phyloP scores from a whole-genome alignment of 2,888 invertebrate species.

The Agrotis clavis region DNA sequence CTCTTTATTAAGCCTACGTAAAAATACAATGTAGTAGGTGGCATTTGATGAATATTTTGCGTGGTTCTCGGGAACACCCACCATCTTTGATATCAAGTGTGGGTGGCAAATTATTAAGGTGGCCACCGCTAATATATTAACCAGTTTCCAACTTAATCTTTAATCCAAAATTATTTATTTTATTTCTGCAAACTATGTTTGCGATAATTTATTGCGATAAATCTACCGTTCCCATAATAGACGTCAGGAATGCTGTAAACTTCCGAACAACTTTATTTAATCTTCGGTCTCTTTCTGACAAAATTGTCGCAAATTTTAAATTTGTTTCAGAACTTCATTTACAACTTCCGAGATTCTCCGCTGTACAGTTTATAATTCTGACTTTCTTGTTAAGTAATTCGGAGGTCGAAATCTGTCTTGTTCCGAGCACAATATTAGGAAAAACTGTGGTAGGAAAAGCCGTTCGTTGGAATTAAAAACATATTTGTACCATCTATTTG shows the following conservation, averaged over 20 bases:
- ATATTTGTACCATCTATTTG: conserved; percentile 1
- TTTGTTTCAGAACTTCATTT: conserved; percentile 62
- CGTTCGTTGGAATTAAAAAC: conserved; percentile 5
- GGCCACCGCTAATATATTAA: conserved; percentile 48
- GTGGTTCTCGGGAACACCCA: conserved; percentile 64
- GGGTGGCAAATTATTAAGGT: conserved; percentile 61
- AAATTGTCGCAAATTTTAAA: conserved; percentile 66
- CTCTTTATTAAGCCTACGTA: conserved; percentile 49
- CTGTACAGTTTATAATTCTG: conserved; percentile 58
- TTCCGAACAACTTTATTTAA: conserved; percentile 61
- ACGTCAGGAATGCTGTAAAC: conserved; percentile 64
- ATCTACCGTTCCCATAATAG: conserved; percentile 61
- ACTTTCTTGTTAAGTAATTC: conserved; percentile 56
- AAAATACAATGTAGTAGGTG: conserved; percentile 58
- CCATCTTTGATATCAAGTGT: conserved; percentile 60
- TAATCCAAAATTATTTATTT: conserved; percentile 54
- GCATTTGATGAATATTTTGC: conserved; percentile 64
- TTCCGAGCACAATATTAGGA: conserved; percentile 5
- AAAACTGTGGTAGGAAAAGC: conserved; percentile 12
- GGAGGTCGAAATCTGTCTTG: conserved; percentile 40
- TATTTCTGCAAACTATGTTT: conserved; percentile 48
- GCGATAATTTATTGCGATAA: conserved; percentile 53
- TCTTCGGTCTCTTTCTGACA: conserved; percentile 61
- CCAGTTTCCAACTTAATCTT: conserved; percentile 41
- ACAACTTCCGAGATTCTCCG: conserved; percentile 57